Percentiles rank a stretch among this genome's conserved stretches.
Conservation (phyloP, 2,113 vertebrate species). For the Brienomyrus brachyistius region DNA sequence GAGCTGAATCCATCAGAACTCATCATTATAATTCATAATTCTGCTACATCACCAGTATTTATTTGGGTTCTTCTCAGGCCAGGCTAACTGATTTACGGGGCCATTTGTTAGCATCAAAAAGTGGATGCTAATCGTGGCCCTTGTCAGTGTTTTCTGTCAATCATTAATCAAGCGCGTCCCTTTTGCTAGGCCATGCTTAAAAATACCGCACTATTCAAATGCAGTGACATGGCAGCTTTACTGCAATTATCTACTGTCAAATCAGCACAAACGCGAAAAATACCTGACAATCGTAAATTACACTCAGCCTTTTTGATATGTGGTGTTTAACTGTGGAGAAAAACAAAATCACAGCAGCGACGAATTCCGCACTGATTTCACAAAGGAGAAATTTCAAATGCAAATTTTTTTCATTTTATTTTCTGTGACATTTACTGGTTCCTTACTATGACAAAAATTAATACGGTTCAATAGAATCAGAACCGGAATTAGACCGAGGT, state of each 20-base stretch:
- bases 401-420: not conserved
- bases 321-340: not conserved
- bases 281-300: constrained; percentile 6
- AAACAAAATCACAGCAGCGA: not conserved
- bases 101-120: not conserved
- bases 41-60: constrained; percentile 32
- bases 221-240: not conserved
- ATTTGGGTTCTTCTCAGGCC: not conserved
- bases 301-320: not conserved
- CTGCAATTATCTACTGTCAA: constrained; percentile 13
- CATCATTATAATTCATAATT: constrained; percentile 59
- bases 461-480: not conserved
- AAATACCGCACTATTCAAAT: not conserved
- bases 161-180: not conserved
- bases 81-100: not conserved
- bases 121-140: not conserved
- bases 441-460: not conserved
- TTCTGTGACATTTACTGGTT: constrained; percentile 19
- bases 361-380: not conserved
- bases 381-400: not conserved
- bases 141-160: constrained; percentile 1
- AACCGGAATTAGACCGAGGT: constrained; percentile 10
- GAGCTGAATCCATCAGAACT: constrained; percentile 52
- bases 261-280: not conserved
- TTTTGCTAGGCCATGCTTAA: not conserved